Conservation (phyloP, 2,797 vertebrate species). For the Florisuga fusca region DNA sequence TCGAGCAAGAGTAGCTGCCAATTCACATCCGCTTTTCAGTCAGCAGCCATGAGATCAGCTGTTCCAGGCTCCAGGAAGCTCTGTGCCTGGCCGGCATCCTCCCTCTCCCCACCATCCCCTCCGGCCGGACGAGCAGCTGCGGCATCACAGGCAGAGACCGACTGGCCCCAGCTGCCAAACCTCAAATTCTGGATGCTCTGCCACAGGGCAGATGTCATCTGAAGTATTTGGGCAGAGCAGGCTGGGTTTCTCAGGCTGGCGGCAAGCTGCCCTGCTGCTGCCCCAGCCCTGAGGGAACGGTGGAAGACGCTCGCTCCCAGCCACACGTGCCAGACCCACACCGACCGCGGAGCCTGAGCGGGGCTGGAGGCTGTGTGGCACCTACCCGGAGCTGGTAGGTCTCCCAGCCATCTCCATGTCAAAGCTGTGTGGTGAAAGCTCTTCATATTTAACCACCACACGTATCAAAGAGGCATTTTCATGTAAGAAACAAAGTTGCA, state of each 20-base stretch:
- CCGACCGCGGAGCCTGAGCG: fast-evolving
- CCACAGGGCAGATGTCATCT: slow-evolving; percentile 13
- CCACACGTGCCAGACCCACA: neutral
- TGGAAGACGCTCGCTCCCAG: fast-evolving
- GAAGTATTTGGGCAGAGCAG: neutral
- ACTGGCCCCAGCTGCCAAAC: neutral
- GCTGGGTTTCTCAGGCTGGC: neutral
- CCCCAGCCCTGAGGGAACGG: fast-evolving
- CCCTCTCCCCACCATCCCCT: neutral
- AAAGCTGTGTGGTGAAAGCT: neutral
- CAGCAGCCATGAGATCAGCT: slow-evolving; percentile 61
- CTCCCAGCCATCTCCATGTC: neutral
- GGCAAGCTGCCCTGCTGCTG: neutral
- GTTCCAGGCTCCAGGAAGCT: slow-evolving; percentile 31
- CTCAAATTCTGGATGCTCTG: neutral
- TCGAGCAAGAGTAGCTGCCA: slow-evolving; percentile 9
- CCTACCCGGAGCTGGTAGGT: neutral
- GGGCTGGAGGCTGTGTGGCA: neutral
- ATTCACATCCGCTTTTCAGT: slow-evolving; percentile 54
- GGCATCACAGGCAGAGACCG: neutral
- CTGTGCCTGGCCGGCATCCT: neutral
- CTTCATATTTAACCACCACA: neutral
- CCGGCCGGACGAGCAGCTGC: neutral
- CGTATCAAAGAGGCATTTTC: neutral
- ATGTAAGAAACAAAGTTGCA: neutral